A percentile compares a stretch with the other conserved stretches of the same genome.
These are phyloP conservation scores for Ailurus styani DNA, from an alignment of 2,113 vertebrate genomes.

Conservation along the genomic window DNA sequence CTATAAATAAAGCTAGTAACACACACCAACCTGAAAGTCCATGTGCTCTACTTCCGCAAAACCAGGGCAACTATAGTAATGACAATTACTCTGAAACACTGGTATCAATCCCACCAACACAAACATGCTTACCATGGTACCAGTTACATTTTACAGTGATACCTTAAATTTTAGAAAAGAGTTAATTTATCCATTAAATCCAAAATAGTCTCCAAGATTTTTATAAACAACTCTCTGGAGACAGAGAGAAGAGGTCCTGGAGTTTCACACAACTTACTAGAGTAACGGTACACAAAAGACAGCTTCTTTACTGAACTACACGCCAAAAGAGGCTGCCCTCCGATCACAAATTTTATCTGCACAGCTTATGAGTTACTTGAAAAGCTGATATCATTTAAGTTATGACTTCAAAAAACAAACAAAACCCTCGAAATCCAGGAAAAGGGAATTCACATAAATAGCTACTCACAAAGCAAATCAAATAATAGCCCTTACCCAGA, in stretches of 20 bases:
- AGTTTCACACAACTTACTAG: not conserved
- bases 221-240: not conserved
- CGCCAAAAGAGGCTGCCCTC: conserved; percentile 5
- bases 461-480: conserved; percentile 56
- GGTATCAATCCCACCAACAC: not conserved
- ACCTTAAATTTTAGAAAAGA: conserved; percentile 23
- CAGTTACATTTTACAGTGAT: not conserved
- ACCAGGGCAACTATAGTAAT: not conserved
- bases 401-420: conserved; percentile 42
- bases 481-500: conserved; percentile 46
- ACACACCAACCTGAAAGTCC: not conserved
- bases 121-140: not conserved
- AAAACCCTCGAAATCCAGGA: not conserved
- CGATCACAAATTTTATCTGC: not conserved
- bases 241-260: not conserved
- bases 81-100: not conserved
- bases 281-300: not conserved
- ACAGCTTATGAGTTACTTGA: not conserved
- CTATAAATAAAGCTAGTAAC: not conserved
- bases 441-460: conserved; percentile 59
- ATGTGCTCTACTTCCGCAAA: not conserved
- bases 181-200: not conserved
- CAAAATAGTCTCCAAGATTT: not conserved
- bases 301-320: not conserved
- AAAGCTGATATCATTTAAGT: conserved; percentile 61